phyloP scores from a whole-genome alignment of 2,888 invertebrate genomes.

The Trissolcus japonicus region DNA sequence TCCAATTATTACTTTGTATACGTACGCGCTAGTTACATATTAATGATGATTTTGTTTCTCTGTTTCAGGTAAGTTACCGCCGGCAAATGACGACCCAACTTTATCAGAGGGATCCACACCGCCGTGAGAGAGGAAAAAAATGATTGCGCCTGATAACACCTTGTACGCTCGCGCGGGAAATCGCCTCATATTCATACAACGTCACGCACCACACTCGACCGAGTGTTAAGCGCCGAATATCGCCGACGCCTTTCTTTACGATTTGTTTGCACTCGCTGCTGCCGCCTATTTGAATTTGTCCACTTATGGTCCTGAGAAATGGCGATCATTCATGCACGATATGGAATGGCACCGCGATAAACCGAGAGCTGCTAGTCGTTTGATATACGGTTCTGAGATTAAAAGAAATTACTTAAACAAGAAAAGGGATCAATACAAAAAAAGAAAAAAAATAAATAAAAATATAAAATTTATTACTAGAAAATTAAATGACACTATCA shows the following conservation, averaged over 20 bases:
- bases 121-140: no score
- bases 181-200: conserved; percentile 76
- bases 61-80: conserved; percentile 50
- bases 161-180: conserved; percentile 60
- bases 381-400: no score
- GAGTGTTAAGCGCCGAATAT: conserved; percentile 55
- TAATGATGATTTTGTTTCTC: conserved; percentile 28
- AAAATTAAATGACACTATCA: no score
- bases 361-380: no score
- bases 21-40: neutral
- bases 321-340: conserved; percentile 38
- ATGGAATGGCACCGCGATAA: neutral
- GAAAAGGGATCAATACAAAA: no score
- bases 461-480: no score
- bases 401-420: no score
- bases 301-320: conserved; percentile 37
- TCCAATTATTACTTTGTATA: conserved; percentile 23
- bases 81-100: neutral
- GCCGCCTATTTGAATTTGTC: conserved; percentile 33
- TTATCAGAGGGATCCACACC: no score
- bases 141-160: neutral
- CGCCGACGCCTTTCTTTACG: conserved; percentile 46
- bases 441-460: no score
- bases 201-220: conserved; percentile 69
- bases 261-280: conserved; percentile 47